Evolutionary conservation across 2,113 vertebrate genomes (phyloP), one percentile per base, ranked within the genome.

Genomic region (Mustela nigripes): DNA sequence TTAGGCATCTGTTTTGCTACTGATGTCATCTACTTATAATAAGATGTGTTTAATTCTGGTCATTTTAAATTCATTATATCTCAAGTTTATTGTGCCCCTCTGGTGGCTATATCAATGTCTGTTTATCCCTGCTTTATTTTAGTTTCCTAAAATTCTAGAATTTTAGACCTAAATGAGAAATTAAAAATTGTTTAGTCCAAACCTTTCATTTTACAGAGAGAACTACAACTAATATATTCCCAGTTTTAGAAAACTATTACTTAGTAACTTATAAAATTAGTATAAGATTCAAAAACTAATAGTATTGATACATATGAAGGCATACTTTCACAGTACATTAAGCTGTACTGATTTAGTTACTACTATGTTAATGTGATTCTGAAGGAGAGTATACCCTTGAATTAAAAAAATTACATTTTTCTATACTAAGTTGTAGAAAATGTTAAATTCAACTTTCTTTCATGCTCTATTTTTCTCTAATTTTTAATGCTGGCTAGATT

Each of bases 401-500:
- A 96, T 90, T 95, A 80, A 96, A 96, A 50, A 96, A 87, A 48
- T 95, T 82, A 67, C 48, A 96, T 90, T 97, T 97, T 89, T 95
- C 88, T 96, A 42, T 96, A 87, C 42, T 94, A 96, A 95, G n/a
- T 96, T 95, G 73, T 96, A 97, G 94, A 78, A 97, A 97, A 97
- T 97, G 87, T 89, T 97, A 95, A 98, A 97, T 96, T 95, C 97
- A 97, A 97, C 97, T 97, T 97, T 94, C 85, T 98, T 98, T 98
- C 92, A 71, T 93, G 96, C 33, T 98, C 18, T 97, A 98, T 89
- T 85, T 88, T 69, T 98, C 86, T 97, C 86, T 94, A 85, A 98
- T 98, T 98, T 99, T 98, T 98, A 99, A 99, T 99, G 99, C 99
- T 99, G 99, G 97, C 99, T 99, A 99, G 99, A 99, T 99, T 98